Evolutionary conservation across 2,797 vertebrate genomes (phyloP).

Genomic region (Cyclopterus lumpus): DNA sequence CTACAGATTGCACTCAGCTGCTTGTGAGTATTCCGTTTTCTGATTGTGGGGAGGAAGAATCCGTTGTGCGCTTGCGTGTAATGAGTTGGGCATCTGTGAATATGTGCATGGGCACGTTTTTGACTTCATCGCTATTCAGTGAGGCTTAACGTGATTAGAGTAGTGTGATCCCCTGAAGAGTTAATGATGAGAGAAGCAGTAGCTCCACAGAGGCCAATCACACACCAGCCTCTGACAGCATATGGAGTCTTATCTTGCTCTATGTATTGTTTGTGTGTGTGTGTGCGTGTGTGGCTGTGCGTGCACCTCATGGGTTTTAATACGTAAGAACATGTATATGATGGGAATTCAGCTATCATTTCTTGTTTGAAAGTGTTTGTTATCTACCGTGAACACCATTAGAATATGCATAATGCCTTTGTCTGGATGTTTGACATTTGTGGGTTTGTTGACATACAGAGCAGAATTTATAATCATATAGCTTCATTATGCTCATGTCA

Average conservation of each 20-base stretch:
- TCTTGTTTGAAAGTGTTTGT: constrained; percentile 59
- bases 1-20: constrained; percentile 36
- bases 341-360: constrained; percentile 66
- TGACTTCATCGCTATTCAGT: constrained; percentile 78
- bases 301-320: constrained; percentile 41
- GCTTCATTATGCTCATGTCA: constrained; percentile 73
- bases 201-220: constrained; percentile 81
- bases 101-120: constrained; percentile 77
- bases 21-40: constrained; percentile 31
- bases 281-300: constrained; percentile 17
- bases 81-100: constrained; percentile 66
- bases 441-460: constrained; percentile 62
- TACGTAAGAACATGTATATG: constrained; percentile 71
- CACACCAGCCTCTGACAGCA: constrained; percentile 65
- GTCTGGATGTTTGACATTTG: constrained; percentile 67
- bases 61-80: constrained; percentile 33
- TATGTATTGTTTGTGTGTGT: constrained; percentile 55
- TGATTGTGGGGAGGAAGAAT: constrained; percentile 48
- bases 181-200: constrained; percentile 82
- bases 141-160: constrained; percentile 79
- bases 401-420: constrained; percentile 68
- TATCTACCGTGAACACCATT: constrained; percentile 56
- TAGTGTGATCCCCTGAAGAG: constrained; percentile 76
- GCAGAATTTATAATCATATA: constrained; percentile 63
- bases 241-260: constrained; percentile 66